Evolutionary conservation across 2,113 vertebrate genomes (phyloP).

Genomic region (Clarias macrocephalus): DNA sequence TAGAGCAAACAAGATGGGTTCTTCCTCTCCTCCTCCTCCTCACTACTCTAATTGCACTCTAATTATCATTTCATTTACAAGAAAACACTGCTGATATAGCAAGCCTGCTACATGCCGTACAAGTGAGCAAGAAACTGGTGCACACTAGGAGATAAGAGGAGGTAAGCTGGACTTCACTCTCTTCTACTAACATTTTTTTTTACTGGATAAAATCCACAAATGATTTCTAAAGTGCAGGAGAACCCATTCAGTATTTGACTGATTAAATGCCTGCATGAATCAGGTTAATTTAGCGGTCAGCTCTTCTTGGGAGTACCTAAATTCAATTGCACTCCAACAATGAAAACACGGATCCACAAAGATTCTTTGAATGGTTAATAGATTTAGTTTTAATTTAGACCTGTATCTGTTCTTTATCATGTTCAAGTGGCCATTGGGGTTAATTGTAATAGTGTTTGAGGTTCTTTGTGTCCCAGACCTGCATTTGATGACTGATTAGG

Average conservation of each 20-base stretch:
- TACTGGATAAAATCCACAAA: constrained; percentile 54
- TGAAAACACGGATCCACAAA: not conserved
- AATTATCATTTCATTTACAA: constrained; percentile 74
- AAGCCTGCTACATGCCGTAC: constrained; percentile 67
- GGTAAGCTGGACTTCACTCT: not conserved
- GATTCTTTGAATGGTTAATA: not conserved
- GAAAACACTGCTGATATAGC: constrained; percentile 54
- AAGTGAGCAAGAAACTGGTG: constrained; percentile 62
- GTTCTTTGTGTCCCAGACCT: constrained; percentile 9
- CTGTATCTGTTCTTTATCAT: constrained; percentile 10
- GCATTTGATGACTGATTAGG: constrained; percentile 51
- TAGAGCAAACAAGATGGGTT: constrained; percentile 30
- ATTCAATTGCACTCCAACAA: not conserved
- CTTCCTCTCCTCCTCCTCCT: constrained; percentile 44
- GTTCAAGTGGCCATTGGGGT: not conserved
- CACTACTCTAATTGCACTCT: constrained; percentile 67
- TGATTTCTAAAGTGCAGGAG: constrained; percentile 65
- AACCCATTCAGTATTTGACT: constrained; percentile 62
- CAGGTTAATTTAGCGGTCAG: constrained; percentile 23
- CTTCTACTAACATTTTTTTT: constrained; percentile 38
- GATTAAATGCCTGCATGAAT: constrained; percentile 54
- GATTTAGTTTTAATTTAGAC: not conserved
- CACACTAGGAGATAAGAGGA: constrained; percentile 51
- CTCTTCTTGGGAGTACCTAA: not conserved
- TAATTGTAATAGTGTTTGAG: constrained; percentile 9